Evolutionary conservation across 2,888 invertebrate genomes (phyloP).

Genomic region (Latheticus oryzae): DNA sequence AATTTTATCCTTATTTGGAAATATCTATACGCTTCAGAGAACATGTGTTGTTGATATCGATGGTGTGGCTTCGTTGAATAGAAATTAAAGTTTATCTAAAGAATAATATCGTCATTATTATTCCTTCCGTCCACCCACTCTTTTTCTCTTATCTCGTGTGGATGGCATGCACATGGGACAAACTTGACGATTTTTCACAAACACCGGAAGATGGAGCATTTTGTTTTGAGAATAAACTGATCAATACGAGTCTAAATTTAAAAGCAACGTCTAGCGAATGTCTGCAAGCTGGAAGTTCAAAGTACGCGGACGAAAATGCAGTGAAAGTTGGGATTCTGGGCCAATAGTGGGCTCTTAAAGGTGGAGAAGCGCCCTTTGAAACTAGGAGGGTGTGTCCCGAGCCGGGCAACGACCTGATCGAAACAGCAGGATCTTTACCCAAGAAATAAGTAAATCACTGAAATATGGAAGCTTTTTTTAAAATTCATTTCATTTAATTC

Average conservation of each 20-base stretch:
- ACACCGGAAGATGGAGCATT: slow-evolving; percentile 16
- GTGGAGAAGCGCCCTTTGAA: slow-evolving; percentile 4
- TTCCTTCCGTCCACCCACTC: slow-evolving; percentile 12
- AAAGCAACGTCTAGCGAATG: slow-evolving; percentile 30
- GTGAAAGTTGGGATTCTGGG: slow-evolving; percentile 6
- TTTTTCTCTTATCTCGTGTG: slow-evolving; percentile 3
- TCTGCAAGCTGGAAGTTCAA: slow-evolving; percentile 30
- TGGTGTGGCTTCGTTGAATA: slow-evolving; percentile 21
- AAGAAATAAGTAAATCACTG: no score
- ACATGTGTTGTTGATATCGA: slow-evolving; percentile 19
- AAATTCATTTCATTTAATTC: no score
- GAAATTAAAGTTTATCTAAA: slow-evolving; percentile 29
- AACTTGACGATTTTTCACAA: slow-evolving; percentile 1
- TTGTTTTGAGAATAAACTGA: slow-evolving; percentile 35
- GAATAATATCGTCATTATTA: slow-evolving; percentile 30
- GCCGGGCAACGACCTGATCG: no score
- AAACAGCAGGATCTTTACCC: no score
- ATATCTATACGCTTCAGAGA: slow-evolving; percentile 33
- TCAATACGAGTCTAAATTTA: slow-evolving; percentile 37
- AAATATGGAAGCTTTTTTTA: no score
- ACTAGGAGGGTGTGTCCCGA: no score
- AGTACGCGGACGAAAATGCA: slow-evolving; percentile 10
- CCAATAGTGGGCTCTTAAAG: neutral
- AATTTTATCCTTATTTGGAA: slow-evolving; percentile 34
- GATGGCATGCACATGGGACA: neutral